Percentiles rank a stretch among this genome's conserved stretches.
phyloP scores from a whole-genome alignment of 2,888 invertebrate genomes.

The Pollenia labialis region DNA sequence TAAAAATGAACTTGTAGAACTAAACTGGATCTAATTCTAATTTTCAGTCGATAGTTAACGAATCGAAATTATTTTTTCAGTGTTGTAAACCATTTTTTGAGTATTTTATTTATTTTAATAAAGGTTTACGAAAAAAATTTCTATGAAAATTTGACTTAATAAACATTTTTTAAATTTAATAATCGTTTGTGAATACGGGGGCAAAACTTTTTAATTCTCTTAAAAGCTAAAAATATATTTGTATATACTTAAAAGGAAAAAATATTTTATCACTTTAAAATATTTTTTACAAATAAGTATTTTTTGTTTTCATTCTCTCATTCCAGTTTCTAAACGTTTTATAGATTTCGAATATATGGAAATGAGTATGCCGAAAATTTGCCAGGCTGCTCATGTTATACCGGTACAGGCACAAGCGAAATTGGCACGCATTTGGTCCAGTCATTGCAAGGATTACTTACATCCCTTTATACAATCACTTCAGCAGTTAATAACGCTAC shows the following conservation, averaged over 20 bases:
- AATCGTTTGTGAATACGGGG: too few relatives aligned
- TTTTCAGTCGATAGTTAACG: too few relatives aligned
- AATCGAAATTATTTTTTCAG: too few relatives aligned
- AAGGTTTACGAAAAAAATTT: too few relatives aligned
- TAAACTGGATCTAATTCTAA: too few relatives aligned
- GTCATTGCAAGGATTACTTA: slow-evolving; percentile 87
- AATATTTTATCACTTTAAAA: not conserved
- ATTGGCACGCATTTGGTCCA: slow-evolving; percentile 92
- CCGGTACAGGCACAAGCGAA: slow-evolving; percentile 90
- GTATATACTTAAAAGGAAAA: not conserved
- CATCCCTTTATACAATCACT: slow-evolving; percentile 90
- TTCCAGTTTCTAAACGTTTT: slow-evolving; percentile 79
- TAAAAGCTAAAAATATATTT: not conserved
- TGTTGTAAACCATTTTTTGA: too few relatives aligned
- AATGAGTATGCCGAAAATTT: slow-evolving; percentile 91
- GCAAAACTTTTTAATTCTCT: not conserved
- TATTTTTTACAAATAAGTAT: slow-evolving; percentile 11
- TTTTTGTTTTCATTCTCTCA: not conserved
- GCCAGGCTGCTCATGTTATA: slow-evolving; percentile 90
- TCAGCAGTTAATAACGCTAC: slow-evolving; percentile 94
- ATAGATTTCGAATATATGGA: slow-evolving; percentile 93
- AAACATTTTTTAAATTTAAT: too few relatives aligned
- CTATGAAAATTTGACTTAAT: too few relatives aligned
- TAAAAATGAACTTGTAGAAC: too few relatives aligned
- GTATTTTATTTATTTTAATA: too few relatives aligned